Conservation (phyloP, 1,140 invertebrate species). For the Eciton burchellii region DNA sequence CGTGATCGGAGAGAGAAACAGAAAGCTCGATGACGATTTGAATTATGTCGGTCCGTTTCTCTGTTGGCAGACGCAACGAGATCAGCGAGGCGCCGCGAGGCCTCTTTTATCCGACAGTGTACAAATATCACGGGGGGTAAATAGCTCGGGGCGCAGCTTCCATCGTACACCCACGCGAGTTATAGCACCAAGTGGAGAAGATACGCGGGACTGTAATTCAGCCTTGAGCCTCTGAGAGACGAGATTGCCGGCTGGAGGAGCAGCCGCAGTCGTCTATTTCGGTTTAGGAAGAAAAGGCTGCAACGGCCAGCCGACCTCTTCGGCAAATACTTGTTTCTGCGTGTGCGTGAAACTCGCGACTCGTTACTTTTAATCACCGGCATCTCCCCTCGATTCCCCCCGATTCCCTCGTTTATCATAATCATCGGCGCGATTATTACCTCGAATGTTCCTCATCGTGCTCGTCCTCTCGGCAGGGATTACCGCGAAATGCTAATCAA, state of each 20-base stretch:
- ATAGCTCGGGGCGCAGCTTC: constrained; percentile 48
- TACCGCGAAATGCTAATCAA: too few relatives aligned
- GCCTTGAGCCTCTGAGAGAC: constrained; percentile 61
- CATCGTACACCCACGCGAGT: constrained; percentile 57
- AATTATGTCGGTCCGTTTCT: constrained; percentile 14
- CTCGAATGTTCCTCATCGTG: too few relatives aligned
- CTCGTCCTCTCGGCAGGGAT: too few relatives aligned
- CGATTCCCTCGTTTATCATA: not conserved
- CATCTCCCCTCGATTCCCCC: not conserved
- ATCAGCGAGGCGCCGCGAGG: constrained; percentile 28
- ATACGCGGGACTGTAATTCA: constrained; percentile 58
- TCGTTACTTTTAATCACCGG: constrained; percentile 26
- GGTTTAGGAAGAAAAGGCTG: constrained; percentile 47
- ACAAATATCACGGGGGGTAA: constrained; percentile 62
- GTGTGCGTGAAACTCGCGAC: constrained; percentile 1
- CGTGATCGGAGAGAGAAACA: not conserved
- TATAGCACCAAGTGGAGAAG: constrained; percentile 49
- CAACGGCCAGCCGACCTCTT: not conserved
- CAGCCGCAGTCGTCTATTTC: constrained; percentile 52
- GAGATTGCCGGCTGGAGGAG: constrained; percentile 52
- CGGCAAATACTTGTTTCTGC: constrained; percentile 27
- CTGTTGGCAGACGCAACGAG: not conserved
- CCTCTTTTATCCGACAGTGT: constrained; percentile 44
- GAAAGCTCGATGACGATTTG: not conserved
- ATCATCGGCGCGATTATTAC: not conserved